Base-by-base conservation (phyloP, 2,113 vertebrate genomes). In the Parotia lawesii region DNA sequence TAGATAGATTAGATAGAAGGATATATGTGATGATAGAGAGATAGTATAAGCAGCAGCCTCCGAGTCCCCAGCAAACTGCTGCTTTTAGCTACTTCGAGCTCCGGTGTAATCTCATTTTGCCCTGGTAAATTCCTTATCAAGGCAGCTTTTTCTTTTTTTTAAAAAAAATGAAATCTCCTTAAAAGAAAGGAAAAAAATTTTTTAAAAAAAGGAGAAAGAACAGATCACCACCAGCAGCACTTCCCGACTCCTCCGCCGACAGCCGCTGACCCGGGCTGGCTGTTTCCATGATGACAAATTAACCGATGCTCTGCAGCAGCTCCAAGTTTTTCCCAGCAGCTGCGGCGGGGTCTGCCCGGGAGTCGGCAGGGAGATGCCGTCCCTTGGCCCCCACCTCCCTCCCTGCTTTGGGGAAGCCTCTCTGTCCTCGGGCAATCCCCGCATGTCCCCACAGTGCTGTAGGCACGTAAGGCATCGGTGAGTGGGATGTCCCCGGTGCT, bases 1-100 rank as follows among this genome's bases (percentile, higher is more conserved):
- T 76, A 83, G 93, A 91, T 94, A 88, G 94, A 96, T 96, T 45
- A 94, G 95, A 96, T 94, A 62, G 96, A 96, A 95, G 93, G 95
- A 94, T 94, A 73, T 91, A 79, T 93, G 86, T 72, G 91, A 65
- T 91, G 89, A 94, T 90, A 85, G 89, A 77, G 87, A 90, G 95
- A 95, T 78, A 91, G 80, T 1, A 42, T 60, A 85, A 89, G 84
- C 81, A 73, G 77, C 87, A 79, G 81, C 67, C 74, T 89, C 82
- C 0, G 40, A 45, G 35, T 91, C 45, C 66, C 45, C 77, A 82
- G 58, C 77, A 85, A 75, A 58, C 66, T 45, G 29, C 84, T 65
- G 86, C 86, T 89, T 90, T 94, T 86, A 92, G 89, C 72, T 84
- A 53, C 89, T 69, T n/a, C 2, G 12, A 86, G 66, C 94, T 89